A percentile compares a stretch with the other conserved stretches of the same genome.
These are phyloP conservation scores for Urophycis tenuis DNA, from an alignment of 2,797 vertebrate species.

Conservation along the genomic window DNA sequence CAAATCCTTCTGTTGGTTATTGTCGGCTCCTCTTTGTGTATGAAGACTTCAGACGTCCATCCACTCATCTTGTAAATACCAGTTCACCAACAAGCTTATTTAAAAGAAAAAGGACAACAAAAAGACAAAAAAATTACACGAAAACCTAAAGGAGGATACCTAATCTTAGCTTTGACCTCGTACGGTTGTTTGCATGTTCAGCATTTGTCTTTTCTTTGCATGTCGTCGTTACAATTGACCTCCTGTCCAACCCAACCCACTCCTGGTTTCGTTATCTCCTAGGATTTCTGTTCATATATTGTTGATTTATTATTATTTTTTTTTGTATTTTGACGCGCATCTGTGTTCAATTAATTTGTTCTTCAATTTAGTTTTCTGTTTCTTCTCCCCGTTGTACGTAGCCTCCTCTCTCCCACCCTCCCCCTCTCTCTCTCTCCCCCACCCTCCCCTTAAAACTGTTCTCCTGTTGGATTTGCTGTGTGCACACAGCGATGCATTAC, in stretches of 20 bases:
- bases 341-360: constrained; percentile 45
- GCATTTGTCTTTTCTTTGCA: constrained; percentile 85
- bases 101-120: constrained; percentile 38
- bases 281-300: neutral
- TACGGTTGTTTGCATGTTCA: constrained; percentile 79
- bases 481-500: constrained; percentile 44
- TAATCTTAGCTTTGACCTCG: constrained; percentile 71
- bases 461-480: constrained; percentile 41
- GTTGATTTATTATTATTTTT: constrained; percentile 37
- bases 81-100: constrained; percentile 71
- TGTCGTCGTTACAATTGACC: constrained; percentile 80
- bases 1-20: constrained; percentile 73
- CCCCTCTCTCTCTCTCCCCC: constrained; percentile 14
- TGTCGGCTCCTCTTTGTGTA: constrained; percentile 72
- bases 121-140: neutral
- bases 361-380: constrained; percentile 5
- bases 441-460: constrained; percentile 45
- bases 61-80: constrained; percentile 81
- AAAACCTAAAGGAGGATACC: constrained; percentile 55
- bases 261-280: constrained; percentile 58
- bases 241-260: constrained; percentile 47
- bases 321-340: constrained; percentile 39
- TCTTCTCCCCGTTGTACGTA: constrained; percentile 25
- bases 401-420: constrained; percentile 50
- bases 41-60: constrained; percentile 67